phyloP scores from a whole-genome alignment of 2,113 vertebrate species.

The Copsychus sechellarum region DNA sequence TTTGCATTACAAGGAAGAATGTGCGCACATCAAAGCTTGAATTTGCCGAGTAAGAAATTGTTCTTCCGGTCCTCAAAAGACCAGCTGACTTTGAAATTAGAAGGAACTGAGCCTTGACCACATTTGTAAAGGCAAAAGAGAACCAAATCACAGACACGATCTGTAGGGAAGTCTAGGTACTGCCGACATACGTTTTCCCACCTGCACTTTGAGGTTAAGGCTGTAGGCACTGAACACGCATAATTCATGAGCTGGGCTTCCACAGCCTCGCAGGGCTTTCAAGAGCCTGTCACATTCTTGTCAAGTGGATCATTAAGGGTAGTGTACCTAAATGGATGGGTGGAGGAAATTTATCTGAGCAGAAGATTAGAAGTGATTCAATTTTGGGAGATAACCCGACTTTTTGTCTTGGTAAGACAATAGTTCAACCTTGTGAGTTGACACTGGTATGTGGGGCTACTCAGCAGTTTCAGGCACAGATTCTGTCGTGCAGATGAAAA shows the following conservation, averaged over 20 bases:
- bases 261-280: background rate
- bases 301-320: constrained; percentile 58
- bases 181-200: background rate
- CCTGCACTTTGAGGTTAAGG: background rate
- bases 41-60: background rate
- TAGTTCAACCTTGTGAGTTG: constrained; percentile 7
- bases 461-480: constrained; percentile 15
- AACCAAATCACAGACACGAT: background rate
- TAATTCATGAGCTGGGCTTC: constrained; percentile 1
- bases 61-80: background rate
- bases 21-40: constrained; percentile 7
- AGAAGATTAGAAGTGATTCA: constrained; percentile 61
- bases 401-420: constrained; percentile 37
- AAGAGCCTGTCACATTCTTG: constrained; percentile 46
- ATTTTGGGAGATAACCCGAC: constrained; percentile 44
- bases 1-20: constrained; percentile 15
- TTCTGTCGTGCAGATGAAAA: background rate
- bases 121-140: background rate
- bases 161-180: background rate
- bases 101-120: background rate
- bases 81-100: background rate
- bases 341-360: constrained; percentile 57
- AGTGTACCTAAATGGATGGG: constrained; percentile 45
- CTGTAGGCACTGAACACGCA: background rate
- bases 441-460: background rate